Evolutionary conservation across 2,113 vertebrate species (phyloP), one percentile per base, ranked within the genome.

Genomic region (Malurus melanocephalus): DNA sequence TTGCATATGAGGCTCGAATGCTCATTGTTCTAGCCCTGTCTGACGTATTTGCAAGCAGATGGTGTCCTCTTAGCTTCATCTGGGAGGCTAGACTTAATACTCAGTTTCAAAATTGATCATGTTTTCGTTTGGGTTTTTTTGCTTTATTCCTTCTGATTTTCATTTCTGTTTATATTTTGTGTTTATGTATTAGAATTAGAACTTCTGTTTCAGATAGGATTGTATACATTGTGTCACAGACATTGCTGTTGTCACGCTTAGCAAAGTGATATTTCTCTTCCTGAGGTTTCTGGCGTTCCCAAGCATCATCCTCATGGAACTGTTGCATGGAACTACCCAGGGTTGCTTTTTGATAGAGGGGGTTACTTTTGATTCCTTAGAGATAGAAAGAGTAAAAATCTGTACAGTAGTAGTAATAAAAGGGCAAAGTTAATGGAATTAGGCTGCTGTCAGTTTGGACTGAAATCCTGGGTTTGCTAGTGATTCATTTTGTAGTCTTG

Each of bases 271-370:
- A 3, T 78, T 93, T 77, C 9, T 59, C 7, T 48, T 80, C 23
- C 10, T 71, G 72, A 69, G 55, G 13, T 38, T 79, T 85, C 61
- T 64, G 32, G 14, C 1, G 1, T 32, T 3, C 0, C 0, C 0
- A 0, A 78, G 52, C 17, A 45, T 78, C 13, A 10, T 74, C 33
- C 23, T 74, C 2, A 2, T 3, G 14, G 60, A 89, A 38, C 19
- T 77, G 35, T 61, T 90, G 23, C 3, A 1, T 40, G n/a, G 16
- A 52, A 26, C 32, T 62, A 21, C 32, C 7, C 4, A 42, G 30
- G n/a, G 17, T 8, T 82, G 62, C 21, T n/a, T 72, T 90, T 92
- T 68, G 23, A 51, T 69, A 6, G 30, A n/a, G 7, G 14, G 18
- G 40, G 27, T 80, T 90, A 30, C 17, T 76, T 75, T 72, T n/a